Evolutionary conservation across 2,888 invertebrate species (phyloP).

Genomic region (Ophioninae sp.): DNA sequence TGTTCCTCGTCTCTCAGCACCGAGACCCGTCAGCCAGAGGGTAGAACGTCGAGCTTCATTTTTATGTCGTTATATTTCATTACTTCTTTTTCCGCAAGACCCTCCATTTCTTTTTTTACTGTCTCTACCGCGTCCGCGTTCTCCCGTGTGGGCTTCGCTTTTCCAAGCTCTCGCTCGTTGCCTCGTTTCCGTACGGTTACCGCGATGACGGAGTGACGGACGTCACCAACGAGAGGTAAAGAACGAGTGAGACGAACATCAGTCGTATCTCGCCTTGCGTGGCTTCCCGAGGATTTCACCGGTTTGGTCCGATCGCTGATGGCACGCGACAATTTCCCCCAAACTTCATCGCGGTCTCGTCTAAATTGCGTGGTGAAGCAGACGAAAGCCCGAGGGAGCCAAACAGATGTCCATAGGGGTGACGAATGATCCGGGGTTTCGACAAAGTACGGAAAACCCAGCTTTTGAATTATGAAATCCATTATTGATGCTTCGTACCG

Average conservation of each 20-base stretch:
- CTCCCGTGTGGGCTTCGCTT: slow-evolving; percentile 22
- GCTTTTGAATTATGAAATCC: slow-evolving; percentile 27
- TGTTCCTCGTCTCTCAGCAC: slow-evolving; percentile 21
- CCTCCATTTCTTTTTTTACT: slow-evolving; percentile 33
- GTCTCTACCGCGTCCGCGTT: slow-evolving; percentile 1
- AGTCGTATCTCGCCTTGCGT: slow-evolving; percentile 16
- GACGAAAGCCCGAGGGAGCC: neutral
- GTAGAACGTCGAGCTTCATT: slow-evolving; percentile 69
- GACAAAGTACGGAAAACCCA: slow-evolving; percentile 2
- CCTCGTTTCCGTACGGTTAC: slow-evolving; percentile 26
- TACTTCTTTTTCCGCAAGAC: slow-evolving; percentile 60
- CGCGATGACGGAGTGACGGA: slow-evolving; percentile 24
- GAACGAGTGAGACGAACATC: slow-evolving; percentile 36
- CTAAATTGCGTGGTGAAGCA: slow-evolving; percentile 40
- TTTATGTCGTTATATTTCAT: slow-evolving; percentile 75
- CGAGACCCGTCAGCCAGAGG: slow-evolving; percentile 50
- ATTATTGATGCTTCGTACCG: neutral
- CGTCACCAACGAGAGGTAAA: slow-evolving; percentile 6
- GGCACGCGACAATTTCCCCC: slow-evolving; percentile 41
- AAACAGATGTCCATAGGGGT: neutral
- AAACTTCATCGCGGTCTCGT: slow-evolving; percentile 42
- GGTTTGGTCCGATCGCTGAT: slow-evolving; percentile 22
- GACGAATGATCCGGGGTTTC: neutral
- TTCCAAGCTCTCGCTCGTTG: slow-evolving; percentile 32
- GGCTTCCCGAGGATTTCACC: slow-evolving; percentile 35